Evolutionary conservation across 2,888 invertebrate species (phyloP), one percentile per base, ranked within the genome.

Genomic region (Cistogaster globosa): DNA sequence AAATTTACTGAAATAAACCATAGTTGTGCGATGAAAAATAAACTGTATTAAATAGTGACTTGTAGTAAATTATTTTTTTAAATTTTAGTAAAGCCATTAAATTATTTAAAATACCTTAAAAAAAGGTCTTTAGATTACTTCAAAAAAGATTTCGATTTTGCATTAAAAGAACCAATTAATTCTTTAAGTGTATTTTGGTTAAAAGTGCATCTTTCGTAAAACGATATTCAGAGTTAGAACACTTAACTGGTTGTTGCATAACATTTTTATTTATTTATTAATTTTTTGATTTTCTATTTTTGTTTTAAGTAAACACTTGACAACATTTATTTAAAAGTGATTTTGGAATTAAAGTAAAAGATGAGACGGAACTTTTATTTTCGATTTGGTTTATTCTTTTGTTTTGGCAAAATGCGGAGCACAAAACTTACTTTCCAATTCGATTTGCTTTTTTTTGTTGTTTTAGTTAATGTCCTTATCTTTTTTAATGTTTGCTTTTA

Each of bases 211-310:
- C 12, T 38, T 68, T 20, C 7, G 2, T 20, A 0, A 32, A 26
- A 71, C 14, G 48, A 51, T 8, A 51, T 8, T 26, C 32, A 55
- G 11, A 45, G 16, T 32, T 55, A 71, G 82, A 85, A 85, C 82
- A 85, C 78, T 85, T 65, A 85, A 69, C n/a, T 82, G 82, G 82
- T 85, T 85, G 45, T 71, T 68, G 42, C 26, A 65, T 36, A 45
- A 53, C 60, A 58, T 67, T 42, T 62, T 65, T 69, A 14, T 12
- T 72, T 48, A 14, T 7, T 32, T 6, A 18, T 80, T 65, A 48
- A 22, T 57, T 38, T 55, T 48, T 63, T 57, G 20, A 7, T 71
- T 65, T 55, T 14, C 16, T 45, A 22, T 32, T 62, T 36, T 38
- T 67, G 11, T 36, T 65, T 69, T 53, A 60, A 38, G 9, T 67